phyloP scores from a whole-genome alignment of 1,140 invertebrate genomes.

The Neotoxoptera formosana region DNA sequence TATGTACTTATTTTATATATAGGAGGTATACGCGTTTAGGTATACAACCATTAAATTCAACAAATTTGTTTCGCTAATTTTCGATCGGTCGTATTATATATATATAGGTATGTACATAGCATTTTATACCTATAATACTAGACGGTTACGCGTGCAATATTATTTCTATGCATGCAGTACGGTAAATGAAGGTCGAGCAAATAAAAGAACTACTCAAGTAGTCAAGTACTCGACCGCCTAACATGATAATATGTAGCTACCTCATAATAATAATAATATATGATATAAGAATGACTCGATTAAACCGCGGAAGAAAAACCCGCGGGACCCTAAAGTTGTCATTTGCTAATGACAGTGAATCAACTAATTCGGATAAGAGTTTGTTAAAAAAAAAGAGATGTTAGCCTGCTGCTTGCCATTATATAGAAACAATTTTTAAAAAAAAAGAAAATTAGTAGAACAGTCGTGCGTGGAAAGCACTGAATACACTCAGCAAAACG shows the following conservation, averaged over 20 bases:
- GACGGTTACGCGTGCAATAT: background rate
- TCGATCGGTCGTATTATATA: background rate
- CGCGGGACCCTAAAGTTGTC: too few species aligned
- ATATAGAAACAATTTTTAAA: too few species aligned
- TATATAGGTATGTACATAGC: background rate
- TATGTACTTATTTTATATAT: background rate
- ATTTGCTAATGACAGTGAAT: too few species aligned
- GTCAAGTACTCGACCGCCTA: background rate
- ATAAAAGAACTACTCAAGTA: background rate
- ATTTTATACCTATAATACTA: background rate
- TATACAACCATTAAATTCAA: background rate
- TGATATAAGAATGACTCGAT: background rate
- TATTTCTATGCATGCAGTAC: background rate
- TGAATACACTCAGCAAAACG: background rate
- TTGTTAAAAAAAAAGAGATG: too few species aligned
- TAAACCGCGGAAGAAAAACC: background rate
- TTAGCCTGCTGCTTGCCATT: too few species aligned
- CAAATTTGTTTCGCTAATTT: slow-evolving; percentile 27
- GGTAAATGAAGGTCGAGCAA: background rate
- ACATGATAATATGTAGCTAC: background rate
- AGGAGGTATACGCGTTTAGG: too few species aligned
- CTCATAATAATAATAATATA: background rate
- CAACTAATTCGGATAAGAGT: too few species aligned
- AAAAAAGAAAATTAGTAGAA: too few species aligned
- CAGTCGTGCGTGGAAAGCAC: too few species aligned